A percentile compares a stretch with the other conserved stretches of the same genome.
These are phyloP conservation scores for Pristionchus japonicus DNA, from an alignment of 2,888 invertebrate species.

Conservation along the genomic window DNA sequence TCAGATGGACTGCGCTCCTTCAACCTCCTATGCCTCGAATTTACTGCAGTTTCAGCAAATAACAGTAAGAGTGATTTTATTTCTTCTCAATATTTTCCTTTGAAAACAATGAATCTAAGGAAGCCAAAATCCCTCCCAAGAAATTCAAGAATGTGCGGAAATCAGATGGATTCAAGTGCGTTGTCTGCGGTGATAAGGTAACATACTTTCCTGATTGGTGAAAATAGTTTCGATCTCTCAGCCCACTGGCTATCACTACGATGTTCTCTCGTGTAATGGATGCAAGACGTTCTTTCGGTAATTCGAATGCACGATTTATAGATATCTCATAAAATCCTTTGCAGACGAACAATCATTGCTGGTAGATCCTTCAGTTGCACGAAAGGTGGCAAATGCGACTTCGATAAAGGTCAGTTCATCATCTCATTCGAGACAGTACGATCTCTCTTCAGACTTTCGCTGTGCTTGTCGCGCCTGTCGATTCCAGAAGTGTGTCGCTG, in stretches of 20 bases:
- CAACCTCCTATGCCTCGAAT: background rate
- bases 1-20: background rate
- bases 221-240: conserved; percentile 44
- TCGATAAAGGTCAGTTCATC: conserved; percentile 57
- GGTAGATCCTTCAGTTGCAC: conserved; percentile 57
- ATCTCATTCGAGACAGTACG: background rate
- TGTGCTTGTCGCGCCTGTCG: conserved; percentile 66
- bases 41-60: background rate
- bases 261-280: conserved; percentile 65
- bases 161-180: conserved; percentile 60
- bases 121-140: conserved; percentile 45
- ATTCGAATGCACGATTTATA: background rate
- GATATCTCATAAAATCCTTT: too few species aligned
- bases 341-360: conserved; percentile 58
- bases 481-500: conserved; percentile 60
- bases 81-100: too few species aligned
- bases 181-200: conserved; percentile 64
- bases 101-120: background rate
- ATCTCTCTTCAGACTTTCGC: conserved; percentile 59
- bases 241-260: conserved; percentile 67
- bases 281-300: conserved; percentile 64
- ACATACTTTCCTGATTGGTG: background rate
- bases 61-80: too few species aligned
- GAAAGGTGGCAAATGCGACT: conserved; percentile 62
- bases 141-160: conserved; percentile 66